Evolutionary conservation across 2,113 vertebrate species (phyloP).

Genomic region (Thomomys bottae): DNA sequence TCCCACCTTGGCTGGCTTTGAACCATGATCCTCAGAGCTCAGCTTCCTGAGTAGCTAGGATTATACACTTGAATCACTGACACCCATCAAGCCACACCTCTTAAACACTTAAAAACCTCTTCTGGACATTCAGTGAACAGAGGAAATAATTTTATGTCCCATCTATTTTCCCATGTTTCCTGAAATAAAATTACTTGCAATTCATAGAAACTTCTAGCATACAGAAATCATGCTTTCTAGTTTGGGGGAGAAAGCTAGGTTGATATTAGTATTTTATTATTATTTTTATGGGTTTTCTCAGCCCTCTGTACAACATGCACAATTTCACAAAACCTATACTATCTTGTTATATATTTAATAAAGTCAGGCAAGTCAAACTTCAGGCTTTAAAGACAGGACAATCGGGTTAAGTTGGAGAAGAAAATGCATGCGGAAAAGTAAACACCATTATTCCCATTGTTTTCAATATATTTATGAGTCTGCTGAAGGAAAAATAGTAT

Average conservation of each 20-base stretch:
- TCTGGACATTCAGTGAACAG: too few relatives aligned
- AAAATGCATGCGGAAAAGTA: constrained; percentile 84
- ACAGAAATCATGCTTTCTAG: not conserved
- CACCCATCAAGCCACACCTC: not conserved
- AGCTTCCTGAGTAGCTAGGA: too few relatives aligned
- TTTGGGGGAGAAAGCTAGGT: not conserved
- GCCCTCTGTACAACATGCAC: constrained; percentile 70
- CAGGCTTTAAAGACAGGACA: constrained; percentile 76
- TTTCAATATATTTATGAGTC: constrained; percentile 84
- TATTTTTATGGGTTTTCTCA: constrained; percentile 58
- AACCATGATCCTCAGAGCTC: too few relatives aligned
- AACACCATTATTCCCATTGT: constrained; percentile 85
- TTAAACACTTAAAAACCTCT: not conserved
- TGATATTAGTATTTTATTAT: too few relatives aligned
- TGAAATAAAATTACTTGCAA: not conserved
- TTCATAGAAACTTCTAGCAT: not conserved
- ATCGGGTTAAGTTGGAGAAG: constrained; percentile 58
- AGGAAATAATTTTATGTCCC: not conserved
- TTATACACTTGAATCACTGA: too few relatives aligned
- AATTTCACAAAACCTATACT: constrained; percentile 72
- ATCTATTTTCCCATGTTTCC: constrained; percentile 14
- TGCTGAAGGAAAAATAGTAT: constrained; percentile 54
- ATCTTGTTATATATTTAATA: constrained; percentile 82
- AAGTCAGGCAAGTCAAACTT: constrained; percentile 82
- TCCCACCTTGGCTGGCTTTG: too few relatives aligned